A percentile compares a stretch with the other conserved stretches of the same genome.
phyloP scores from a whole-genome alignment of 1,140 invertebrate species.

The Hermatobates lingyangjiaoensis region DNA sequence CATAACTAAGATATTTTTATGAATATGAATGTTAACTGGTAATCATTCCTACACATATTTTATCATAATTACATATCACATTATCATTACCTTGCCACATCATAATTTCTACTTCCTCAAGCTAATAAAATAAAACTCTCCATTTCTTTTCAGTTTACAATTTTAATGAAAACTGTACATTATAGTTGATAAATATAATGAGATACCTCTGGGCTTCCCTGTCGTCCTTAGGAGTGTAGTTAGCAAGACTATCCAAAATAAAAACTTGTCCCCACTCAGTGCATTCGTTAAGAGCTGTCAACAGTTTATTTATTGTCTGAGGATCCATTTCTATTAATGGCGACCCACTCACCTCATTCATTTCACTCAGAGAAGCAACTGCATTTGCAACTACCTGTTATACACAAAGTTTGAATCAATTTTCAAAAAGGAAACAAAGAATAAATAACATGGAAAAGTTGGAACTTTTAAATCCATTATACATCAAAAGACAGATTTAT shows the following conservation, averaged over 20 bases:
- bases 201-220: conserved; percentile 81
- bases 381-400: conserved; percentile 88
- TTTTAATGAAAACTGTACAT: background rate
- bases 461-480: no score
- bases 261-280: conserved; percentile 99
- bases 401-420: background rate
- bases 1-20: no score
- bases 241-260: conserved; percentile 92
- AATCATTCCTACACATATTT: no score
- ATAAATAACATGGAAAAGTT: no score
- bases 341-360: conserved; percentile 87
- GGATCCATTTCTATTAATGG: conserved; percentile 93
- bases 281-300: conserved; percentile 97
- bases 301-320: conserved; percentile 91
- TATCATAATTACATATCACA: no score
- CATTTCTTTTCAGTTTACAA: no score
- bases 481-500: no score
- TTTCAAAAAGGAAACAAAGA: background rate
- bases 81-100: no score
- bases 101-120: no score
- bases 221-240: conserved; percentile 93
- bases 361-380: conserved; percentile 94
- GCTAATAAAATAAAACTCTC: no score
- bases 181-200: conserved; percentile 5
- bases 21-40: no score